Base-by-base conservation (phyloP, 2,797 vertebrate species). In the Pipistrellus pipistrellus region DNA sequence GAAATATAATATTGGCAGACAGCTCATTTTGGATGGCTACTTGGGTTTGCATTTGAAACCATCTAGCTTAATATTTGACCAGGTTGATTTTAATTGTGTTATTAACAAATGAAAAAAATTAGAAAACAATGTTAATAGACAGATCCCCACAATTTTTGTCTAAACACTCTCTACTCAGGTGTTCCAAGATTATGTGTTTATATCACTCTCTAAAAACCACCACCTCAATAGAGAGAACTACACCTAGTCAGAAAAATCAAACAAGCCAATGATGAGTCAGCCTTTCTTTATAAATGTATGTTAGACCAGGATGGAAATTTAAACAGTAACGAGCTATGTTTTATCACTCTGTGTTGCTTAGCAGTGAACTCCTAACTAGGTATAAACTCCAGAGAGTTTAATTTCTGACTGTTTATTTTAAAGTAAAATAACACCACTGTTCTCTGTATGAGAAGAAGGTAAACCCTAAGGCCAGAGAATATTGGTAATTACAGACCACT, bases 1-100 rank as follows among this genome's bases (percentile, higher is more conserved):
- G 96, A 95, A 97, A 93, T 92, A 91, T 87, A 73, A 96, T 87
- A 85, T 91, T 95, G 95, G 86, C 85, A 95, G 71, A 85, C 69
- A 93, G 44, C 59, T 77, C 78, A 41, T 85, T 82, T 90, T 97
- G 78, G 78, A 96, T 93, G 85, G 71, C 87, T 93, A 66, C 69
- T 95, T 90, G 25, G 23, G 57, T 85, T 93, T 96, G 38, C 57
- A 87, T 95, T 93, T 91, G 87, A 97, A 97, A 72, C n/a, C 66
- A 88, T 77, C n/a, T 38, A 78, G 51, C 75, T 78, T 78, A 78
- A 78, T 78, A 25, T 55, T 78, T 78, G 55, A 78, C 51, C 1
- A 2, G 32, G 13, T 55, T 35, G 13, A 55, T 77, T 55, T 78
- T 53, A 55, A 38, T 78, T 78, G 12, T 77, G 48, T 55, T 55